A percentile compares a stretch with the other conserved stretches of the same genome.
These are phyloP conservation scores for Lasioglossum baleicum DNA, from an alignment of 1,140 invertebrate genomes.

Conservation along the genomic window DNA sequence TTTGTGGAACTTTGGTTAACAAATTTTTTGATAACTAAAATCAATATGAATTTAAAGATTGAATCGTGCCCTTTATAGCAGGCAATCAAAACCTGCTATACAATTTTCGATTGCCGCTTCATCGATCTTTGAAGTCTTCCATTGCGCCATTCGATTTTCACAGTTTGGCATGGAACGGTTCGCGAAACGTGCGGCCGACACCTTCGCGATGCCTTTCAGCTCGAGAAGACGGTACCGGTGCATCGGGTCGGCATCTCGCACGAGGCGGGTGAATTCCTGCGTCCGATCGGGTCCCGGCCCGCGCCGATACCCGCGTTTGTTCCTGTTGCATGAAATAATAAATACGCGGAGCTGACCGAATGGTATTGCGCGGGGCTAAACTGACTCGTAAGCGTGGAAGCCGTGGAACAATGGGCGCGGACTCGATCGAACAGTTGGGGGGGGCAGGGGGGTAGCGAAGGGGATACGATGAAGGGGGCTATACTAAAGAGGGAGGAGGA, in stretches of 20 bases:
- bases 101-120: too few relatives aligned
- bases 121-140: too few relatives aligned
- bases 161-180: too few relatives aligned
- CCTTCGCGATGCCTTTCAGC: neutral
- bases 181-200: neutral
- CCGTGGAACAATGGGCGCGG: conserved; percentile 73
- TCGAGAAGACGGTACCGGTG: neutral
- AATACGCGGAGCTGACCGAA: conserved; percentile 58
- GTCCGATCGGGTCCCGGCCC: conserved; percentile 23
- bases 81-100: too few relatives aligned
- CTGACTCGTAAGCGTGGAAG: conserved; percentile 78
- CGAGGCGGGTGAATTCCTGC: conserved; percentile 42
- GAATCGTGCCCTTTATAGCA: too few relatives aligned
- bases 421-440: conserved; percentile 24
- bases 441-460: neutral
- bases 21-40: too few relatives aligned
- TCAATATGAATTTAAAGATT: too few relatives aligned
- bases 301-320: conserved; percentile 30
- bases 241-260: conserved; percentile 6
- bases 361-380: conserved; percentile 64
- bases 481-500: too few relatives aligned
- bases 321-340: conserved; percentile 60
- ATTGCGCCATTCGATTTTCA: too few relatives aligned
- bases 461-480: neutral
- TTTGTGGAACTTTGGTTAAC: too few relatives aligned